phyloP scores from a whole-genome alignment of 2,888 invertebrate genomes.

The Ophioninae sp. region DNA sequence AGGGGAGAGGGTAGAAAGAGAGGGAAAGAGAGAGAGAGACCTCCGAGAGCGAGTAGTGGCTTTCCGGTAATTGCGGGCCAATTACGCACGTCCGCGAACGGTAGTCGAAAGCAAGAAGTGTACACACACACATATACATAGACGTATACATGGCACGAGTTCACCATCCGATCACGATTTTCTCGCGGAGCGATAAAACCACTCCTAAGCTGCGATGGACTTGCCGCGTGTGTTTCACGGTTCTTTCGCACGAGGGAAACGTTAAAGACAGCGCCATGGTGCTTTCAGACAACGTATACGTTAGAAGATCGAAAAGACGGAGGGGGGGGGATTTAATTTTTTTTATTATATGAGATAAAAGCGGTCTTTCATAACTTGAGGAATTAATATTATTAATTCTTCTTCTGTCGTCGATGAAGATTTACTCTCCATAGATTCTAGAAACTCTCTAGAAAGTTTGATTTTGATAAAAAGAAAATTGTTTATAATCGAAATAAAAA shows the following conservation, averaged over 20 bases:
- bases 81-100: slow-evolving; percentile 55
- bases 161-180: slow-evolving; percentile 16
- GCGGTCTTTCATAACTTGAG: too few species aligned
- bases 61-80: slow-evolving; percentile 61
- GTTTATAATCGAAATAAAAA: too few species aligned
- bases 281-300: not conserved
- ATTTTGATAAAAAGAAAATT: too few species aligned
- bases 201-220: not conserved
- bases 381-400: too few species aligned
- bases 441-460: too few species aligned
- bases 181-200: slow-evolving; percentile 20
- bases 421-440: too few species aligned
- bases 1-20: slow-evolving; percentile 30
- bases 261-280: not conserved
- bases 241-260: slow-evolving; percentile 3
- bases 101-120: slow-evolving; percentile 17
- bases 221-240: not conserved
- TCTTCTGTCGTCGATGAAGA: too few species aligned
- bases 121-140: slow-evolving; percentile 1
- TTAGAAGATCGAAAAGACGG: too few species aligned
- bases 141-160: not conserved
- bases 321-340: too few species aligned
- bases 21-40: slow-evolving; percentile 4
- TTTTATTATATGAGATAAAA: too few species aligned
- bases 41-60: slow-evolving; percentile 19